Percentiles rank a stretch among this genome's conserved stretches.
Conservation (phyloP, 2,888 invertebrate genomes). For the Perithous albicinctus region DNA sequence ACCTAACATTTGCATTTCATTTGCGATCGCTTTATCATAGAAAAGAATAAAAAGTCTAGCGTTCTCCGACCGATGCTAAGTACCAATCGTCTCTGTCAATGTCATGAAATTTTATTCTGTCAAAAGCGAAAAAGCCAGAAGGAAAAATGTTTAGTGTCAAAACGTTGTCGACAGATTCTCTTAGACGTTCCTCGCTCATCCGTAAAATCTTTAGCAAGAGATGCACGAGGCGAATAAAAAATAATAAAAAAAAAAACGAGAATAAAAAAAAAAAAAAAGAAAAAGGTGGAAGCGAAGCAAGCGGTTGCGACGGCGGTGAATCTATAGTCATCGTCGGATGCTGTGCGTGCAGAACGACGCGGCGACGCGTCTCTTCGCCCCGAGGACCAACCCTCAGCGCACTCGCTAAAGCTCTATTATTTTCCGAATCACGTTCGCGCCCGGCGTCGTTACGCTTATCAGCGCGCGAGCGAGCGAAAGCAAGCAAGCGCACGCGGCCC, state of each 20-base stretch:
- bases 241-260: constrained; percentile 15
- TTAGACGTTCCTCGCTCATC: constrained; percentile 22
- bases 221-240: constrained; percentile 22
- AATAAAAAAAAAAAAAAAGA: constrained; percentile 21
- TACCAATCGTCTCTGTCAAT: not conserved
- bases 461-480: constrained; percentile 47
- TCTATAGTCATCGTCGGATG: constrained; percentile 16
- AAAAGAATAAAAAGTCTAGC: not conserved
- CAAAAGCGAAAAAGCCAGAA: not conserved
- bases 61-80: not conserved
- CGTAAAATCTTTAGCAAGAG: constrained; percentile 15
- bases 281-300: not conserved
- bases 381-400: constrained; percentile 18
- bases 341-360: constrained; percentile 46
- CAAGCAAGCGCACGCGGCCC: constrained; percentile 22
- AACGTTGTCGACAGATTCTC: not conserved
- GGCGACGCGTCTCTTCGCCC: not conserved
- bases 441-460: constrained; percentile 71
- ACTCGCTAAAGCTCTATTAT: constrained; percentile 64
- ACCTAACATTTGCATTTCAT: no score
- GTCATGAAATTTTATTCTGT: not conserved
- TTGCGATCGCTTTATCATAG: not conserved
- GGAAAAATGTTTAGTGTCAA: not conserved
- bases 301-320: no score
- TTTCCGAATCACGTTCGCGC: constrained; percentile 71